phyloP scores from a whole-genome alignment of 2,888 invertebrate species.

The Dolichomitus sp. region DNA sequence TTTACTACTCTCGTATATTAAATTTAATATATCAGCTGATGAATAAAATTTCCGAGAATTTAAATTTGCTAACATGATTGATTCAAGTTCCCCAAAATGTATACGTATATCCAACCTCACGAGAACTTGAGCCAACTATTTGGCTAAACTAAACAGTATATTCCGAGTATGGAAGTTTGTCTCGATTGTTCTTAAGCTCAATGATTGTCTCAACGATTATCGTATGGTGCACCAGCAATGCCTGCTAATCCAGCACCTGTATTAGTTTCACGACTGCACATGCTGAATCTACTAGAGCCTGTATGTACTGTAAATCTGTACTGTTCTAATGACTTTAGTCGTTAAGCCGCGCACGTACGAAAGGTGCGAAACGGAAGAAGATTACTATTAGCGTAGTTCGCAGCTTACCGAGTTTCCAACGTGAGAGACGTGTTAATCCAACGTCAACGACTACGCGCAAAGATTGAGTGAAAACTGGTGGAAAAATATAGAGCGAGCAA shows the following conservation, averaged over 20 bases:
- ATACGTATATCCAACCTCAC: too few relatives aligned
- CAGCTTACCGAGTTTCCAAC: constrained; percentile 42
- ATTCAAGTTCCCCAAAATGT: too few relatives aligned
- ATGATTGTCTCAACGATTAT: background rate
- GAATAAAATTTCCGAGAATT: too few relatives aligned
- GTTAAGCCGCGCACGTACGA: constrained; percentile 33
- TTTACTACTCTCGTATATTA: too few relatives aligned
- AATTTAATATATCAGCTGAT: too few relatives aligned
- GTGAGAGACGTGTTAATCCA: constrained; percentile 28
- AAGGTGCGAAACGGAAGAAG: constrained; percentile 19
- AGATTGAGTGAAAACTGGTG: background rate
- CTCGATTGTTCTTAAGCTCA: background rate
- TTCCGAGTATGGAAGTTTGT: background rate
- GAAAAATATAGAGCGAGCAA: background rate
- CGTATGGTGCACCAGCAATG: background rate
- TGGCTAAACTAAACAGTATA: background rate
- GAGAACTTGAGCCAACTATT: too few relatives aligned
- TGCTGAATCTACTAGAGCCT: background rate
- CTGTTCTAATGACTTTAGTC: constrained; percentile 19
- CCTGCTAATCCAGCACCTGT: background rate
- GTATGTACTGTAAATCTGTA: constrained; percentile 11
- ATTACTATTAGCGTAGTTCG: constrained; percentile 34
- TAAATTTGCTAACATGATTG: too few relatives aligned
- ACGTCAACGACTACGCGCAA: background rate
- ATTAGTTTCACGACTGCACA: background rate